A percentile compares a stretch with the other conserved stretches of the same genome.
These are phyloP conservation scores for Todiramphus chloris DNA, from an alignment of 2,113 vertebrate species.

Conservation along the genomic window DNA sequence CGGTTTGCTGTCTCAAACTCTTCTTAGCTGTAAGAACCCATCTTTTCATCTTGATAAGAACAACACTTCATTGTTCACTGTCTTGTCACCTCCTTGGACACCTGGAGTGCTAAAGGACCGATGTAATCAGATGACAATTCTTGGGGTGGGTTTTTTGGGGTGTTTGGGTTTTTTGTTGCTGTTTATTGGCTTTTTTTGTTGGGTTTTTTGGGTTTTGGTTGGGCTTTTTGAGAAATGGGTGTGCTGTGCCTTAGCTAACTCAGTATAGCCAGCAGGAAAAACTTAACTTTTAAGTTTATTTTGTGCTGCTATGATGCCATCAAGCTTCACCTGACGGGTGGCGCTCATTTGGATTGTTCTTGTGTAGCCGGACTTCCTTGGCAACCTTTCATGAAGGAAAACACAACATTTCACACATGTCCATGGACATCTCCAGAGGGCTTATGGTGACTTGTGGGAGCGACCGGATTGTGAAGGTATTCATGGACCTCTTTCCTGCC, in stretches of 20 bases:
- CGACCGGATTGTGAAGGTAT: slow-evolving; percentile 94
- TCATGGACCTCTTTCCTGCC: neutral
- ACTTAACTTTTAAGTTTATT: neutral
- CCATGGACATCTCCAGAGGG: slow-evolving; percentile 92
- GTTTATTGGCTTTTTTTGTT: neutral
- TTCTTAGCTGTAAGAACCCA: neutral
- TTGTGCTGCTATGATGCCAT: neutral
- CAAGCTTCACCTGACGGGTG: neutral
- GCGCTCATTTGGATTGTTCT: neutral
- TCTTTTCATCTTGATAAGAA: neutral
- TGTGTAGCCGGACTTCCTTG: slow-evolving; percentile 86
- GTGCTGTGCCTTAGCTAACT: neutral
- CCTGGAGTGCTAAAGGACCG: neutral
- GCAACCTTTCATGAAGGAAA: slow-evolving; percentile 98
- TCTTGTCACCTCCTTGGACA: neutral
- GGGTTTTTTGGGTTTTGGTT: neutral
- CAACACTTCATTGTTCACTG: neutral
- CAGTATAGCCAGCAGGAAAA: neutral
- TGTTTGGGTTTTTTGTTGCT: neutral
- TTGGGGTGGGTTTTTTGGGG: too few species aligned
- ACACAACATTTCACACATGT: slow-evolving; percentile 95
- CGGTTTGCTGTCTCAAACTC: neutral
- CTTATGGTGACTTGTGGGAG: slow-evolving; percentile 97
- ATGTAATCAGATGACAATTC: neutral
- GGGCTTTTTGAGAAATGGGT: neutral